Evolutionary conservation across 2,797 vertebrate species (phyloP), one percentile per base, ranked within the genome.

Genomic region (Heterohyrax brucei): DNA sequence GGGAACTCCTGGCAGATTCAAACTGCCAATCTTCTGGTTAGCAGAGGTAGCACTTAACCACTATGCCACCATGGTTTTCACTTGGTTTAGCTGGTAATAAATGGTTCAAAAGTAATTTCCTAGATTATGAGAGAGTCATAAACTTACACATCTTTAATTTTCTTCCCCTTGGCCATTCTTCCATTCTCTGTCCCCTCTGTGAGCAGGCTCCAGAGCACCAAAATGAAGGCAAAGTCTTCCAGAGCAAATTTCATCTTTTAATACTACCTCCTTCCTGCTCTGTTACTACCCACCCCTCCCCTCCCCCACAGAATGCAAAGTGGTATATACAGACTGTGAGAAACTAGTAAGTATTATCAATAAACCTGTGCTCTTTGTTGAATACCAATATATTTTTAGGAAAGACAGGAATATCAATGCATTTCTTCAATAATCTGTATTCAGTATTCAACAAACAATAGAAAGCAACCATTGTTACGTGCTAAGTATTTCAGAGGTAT

Each of bases 101-200:
- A 50, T 13, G 3, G 18, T 90, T 76, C 53, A 87, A 94, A 84
- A 86, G 46, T 44, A 75, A 95, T 53, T 82, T 53, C 56, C 83
- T 39, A 39, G n/a, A 88, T 39, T 26, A 78, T 9, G 30, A 26
- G 44, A 75, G 18, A 85, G 3, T 79, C 18, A 26, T 48, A 6
- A 76, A 91, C 50, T 62, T 16, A 66, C 2, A 3, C 10, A 84
- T 30, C 48, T 83, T 83, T 61, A 30, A 26, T 50, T 73, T 66
- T 68, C 75, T 30, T 78, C 24, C 33, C 13, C 4, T n/a, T 88
- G 14, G 62, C 82, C 48, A n/a, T 1, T 80, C 48, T 78, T 86
- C 53, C 44, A 86, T 50, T 10, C 2, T 3, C 4, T 1, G 2
- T 5, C 48, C 22, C 21, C 12, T 18, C 46, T 48, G 7, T 26